phyloP scores from a whole-genome alignment of 2,797 vertebrate genomes.

The Gobionotothen gibberifrons region DNA sequence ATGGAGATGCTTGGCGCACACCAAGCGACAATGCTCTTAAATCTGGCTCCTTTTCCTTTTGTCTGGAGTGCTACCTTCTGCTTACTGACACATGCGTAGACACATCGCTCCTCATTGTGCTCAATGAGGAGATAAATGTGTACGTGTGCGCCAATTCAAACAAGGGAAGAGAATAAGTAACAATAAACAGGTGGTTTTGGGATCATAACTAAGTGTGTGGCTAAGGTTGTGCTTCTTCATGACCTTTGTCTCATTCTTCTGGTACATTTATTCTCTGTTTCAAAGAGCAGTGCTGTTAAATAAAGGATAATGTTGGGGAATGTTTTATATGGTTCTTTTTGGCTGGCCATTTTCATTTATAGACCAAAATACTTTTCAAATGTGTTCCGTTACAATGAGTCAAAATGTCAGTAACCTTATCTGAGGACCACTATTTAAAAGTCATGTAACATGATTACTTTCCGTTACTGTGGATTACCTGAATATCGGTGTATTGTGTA shows the following conservation, averaged over 20 bases:
- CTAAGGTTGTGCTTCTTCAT: constrained; percentile 23
- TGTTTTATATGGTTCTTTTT: neutral
- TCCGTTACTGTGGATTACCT: too few species aligned
- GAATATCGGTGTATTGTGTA: too few species aligned
- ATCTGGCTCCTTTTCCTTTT: constrained; percentile 70
- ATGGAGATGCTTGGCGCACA: constrained; percentile 71
- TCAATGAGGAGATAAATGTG: constrained; percentile 70
- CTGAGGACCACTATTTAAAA: too few species aligned
- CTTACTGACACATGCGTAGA: constrained; percentile 59
- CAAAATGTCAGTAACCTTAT: too few species aligned
- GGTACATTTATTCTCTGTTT: neutral
- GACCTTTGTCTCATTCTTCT: constrained; percentile 25
- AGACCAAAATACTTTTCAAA: neutral
- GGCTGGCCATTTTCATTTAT: neutral
- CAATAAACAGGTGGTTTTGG: constrained; percentile 58
- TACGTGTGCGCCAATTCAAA: constrained; percentile 58
- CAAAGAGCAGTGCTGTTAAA: neutral
- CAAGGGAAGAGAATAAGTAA: constrained; percentile 52
- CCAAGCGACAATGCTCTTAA: constrained; percentile 72
- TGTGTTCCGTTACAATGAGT: too few species aligned
- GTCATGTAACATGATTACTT: too few species aligned
- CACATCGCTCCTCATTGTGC: constrained; percentile 60
- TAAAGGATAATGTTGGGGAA: neutral
- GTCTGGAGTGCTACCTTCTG: constrained; percentile 75
- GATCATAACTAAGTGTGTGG: constrained; percentile 47